Evolutionary conservation across 2,888 invertebrate species (phyloP), one percentile per base, ranked within the genome.

Genomic region (Dicyrtomina minuta): DNA sequence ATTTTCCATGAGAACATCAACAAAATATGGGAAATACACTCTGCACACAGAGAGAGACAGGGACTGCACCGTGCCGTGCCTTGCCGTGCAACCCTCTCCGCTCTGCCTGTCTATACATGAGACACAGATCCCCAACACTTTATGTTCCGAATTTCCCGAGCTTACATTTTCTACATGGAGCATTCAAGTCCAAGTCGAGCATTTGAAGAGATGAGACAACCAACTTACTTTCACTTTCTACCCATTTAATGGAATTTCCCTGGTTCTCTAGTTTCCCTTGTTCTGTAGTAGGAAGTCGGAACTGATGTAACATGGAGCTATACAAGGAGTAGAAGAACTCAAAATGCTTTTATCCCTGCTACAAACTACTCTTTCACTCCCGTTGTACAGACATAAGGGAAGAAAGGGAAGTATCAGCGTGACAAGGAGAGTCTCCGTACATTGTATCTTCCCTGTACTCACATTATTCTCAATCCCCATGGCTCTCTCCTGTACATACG

Each of bases 261-360:
- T 5, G 33, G 33, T 33, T 33, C 33, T 33, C 33, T 33, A 8
- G 33, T 33, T 33, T 33, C 46, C 58, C 58, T 6, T 41, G 58
- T 39, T 58, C n/a, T n/a, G n/a, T n/a, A n/a, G n/a, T 39, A 46
- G 61, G 46, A 60, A 60, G 60, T 60, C 60, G 10, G 61, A 13
- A 49, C 46, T 22, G 27, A 58, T 27, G 58, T 6, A 39, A 39
- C 27, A 15, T 33, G 33, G 27, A 22, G 33, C 27, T 15, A 27
- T 8, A 56, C 22, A 27, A 26, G 27, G 24, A 24, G 46, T 13
- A 12, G n/a, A 24, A 56, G 24, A 27, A 27, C 58, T 39, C 39
- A 58, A 58, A 26, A 20, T 58, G 39, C 58, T 20, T 41, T 58
- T n/a, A 58, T 26, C 39, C 58, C 20, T 10, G 17, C 39, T 39